A percentile compares a stretch with the other conserved stretches of the same genome.
Conservation (phyloP, 1,140 invertebrate species). For the Homalodisca vitripennis region DNA sequence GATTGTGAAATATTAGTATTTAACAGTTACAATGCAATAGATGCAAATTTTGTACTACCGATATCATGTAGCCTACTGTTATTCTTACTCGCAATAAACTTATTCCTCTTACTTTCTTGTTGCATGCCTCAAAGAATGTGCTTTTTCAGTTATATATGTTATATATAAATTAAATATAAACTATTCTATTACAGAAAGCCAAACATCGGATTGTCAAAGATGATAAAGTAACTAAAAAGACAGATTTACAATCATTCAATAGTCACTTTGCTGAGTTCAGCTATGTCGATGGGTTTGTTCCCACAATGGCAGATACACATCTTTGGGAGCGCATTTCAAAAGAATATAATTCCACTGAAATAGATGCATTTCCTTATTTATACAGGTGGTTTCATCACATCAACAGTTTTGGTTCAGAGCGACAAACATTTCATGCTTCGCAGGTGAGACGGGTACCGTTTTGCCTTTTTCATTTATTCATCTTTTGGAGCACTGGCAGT, state of each 20-base stretch:
- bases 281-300: constrained; percentile 44
- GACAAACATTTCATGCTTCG: constrained; percentile 30
- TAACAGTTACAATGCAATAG: too few relatives aligned
- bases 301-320: constrained; percentile 37
- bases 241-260: constrained; percentile 37
- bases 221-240: constrained; percentile 20
- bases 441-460: constrained; percentile 39
- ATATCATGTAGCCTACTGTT: too few relatives aligned
- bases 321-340: constrained; percentile 6
- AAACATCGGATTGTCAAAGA: background rate
- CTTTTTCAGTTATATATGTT: too few relatives aligned
- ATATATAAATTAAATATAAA: too few relatives aligned
- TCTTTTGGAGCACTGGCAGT: too few relatives aligned
- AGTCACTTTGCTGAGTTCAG: constrained; percentile 41
- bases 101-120: too few relatives aligned
- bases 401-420: constrained; percentile 34
- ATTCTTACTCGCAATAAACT: too few relatives aligned
- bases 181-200: background rate
- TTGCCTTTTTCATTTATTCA: too few relatives aligned
- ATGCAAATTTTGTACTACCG: too few relatives aligned
- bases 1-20: too few relatives aligned
- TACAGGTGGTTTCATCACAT: constrained; percentile 45
- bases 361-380: constrained; percentile 39
- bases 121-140: too few relatives aligned
- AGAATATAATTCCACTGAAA: background rate